Base-by-base conservation (phyloP, 2,888 invertebrate species). In the Leucophenga montana region DNA sequence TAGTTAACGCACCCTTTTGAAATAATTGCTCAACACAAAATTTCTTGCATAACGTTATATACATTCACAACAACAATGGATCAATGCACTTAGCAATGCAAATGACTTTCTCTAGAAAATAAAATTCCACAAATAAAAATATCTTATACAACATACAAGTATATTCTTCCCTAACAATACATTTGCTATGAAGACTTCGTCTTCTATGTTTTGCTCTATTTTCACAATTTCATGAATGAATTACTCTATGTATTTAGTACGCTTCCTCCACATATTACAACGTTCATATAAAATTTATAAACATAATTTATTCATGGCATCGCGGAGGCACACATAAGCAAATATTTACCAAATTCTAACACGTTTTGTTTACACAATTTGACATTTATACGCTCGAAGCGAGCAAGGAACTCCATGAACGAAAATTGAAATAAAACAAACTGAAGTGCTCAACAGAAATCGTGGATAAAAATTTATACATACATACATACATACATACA, bases 361-460 rank as follows among this genome's bases (percentile, higher is more conserved):
- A 76, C 79, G 78, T 73, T 76, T 74, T 78, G 78, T 79, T 78
- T 78, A 77, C 72, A 71, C 53, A 72, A 73, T 74, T 77, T 67
- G 78, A 77, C 78, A 78, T 57, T 67, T 64, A 22, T 64, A 71
- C 50, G 59, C 39, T 57, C 20, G n/a, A 22, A 57, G 22, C 22
- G 13, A 16, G 59, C 1, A n/a, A 59, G 16, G 16, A n/a, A 59
- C n/a, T 59, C n/a, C 18, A 20, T 54, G 39, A 57, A 27, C 8
- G 13, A 50, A 64, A 57, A 62, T 14, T 9, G 16, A 57, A 57
- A 56, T 14, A 27, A 50, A 39, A 27, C 14, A 46, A 64, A 20
- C 14, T 22, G 9, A 13, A 22, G 46, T 33, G 11, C 8, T 5
- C 16, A 65, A 65, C 14, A 50, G 31, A 65, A 65, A 65, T 53